Base-by-base conservation (phyloP, 2,888 invertebrate genomes). In the Drosophila conformis region DNA sequence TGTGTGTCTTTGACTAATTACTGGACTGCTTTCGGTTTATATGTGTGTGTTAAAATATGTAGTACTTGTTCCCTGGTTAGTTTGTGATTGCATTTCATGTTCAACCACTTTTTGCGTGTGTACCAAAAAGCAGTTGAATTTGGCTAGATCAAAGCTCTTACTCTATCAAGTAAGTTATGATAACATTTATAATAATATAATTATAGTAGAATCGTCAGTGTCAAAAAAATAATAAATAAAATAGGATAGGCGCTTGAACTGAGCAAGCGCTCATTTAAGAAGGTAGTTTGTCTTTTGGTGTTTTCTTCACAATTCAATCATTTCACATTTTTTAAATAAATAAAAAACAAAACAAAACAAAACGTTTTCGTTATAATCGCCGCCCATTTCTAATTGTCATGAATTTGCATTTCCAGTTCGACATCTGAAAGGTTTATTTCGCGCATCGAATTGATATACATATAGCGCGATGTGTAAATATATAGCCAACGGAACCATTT, bases 401-500 rank as follows among this genome's bases (percentile, higher is more conserved):
- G 96, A 73, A 93, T 93, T 91, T 93, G 96, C 88, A 97, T 94
- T 92, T 97, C 97, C 69, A 97, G 93, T 91, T 97, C 97, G 71
- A 97, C 95, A 91, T 97, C 97, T 0, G 96, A 94, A 21, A 96
- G 93, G 91, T 95, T 96, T 87, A 97, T 95, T 92, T 96, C 95
- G 79, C 96, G 95, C 66, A 98, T 94, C 1, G 98, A 97, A 93
- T 99, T 99, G 74, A 99, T 96, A 80, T 97, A 94, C 94, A 98
- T 96, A 92, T 99, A 99, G 63, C 98, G 95, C 18, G 98, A 98
- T 93, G 98, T 97, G 49, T 95, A 91, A 85, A 99, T 95, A 91
- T 98, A 99, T 5, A 99, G 94, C 91, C 95, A 95, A 65, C 99
- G 95, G 93, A 97, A 99, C 99, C 99, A 99, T 46, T 97, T 95